Percentiles rank a stretch among this genome's conserved stretches.
These are phyloP conservation scores for Stegastes partitus DNA, from an alignment of 2,113 vertebrate genomes.

Conservation along the genomic window DNA sequence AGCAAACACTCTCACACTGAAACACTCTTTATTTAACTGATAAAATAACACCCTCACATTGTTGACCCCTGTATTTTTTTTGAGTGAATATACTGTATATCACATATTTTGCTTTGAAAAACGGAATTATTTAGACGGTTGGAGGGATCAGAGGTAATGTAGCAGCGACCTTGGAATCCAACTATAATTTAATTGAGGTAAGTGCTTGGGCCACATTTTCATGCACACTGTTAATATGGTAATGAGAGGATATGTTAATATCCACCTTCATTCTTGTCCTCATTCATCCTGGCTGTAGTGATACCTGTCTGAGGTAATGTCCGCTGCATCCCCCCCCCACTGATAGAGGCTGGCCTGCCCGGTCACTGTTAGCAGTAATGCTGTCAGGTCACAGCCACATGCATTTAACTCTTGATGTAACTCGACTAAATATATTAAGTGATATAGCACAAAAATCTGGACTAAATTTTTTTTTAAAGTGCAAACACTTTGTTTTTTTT, in stretches of 20 bases:
- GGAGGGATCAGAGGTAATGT: conserved; percentile 36
- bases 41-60: conserved; percentile 12
- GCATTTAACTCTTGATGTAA: conserved; percentile 1
- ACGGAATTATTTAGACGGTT: conserved; percentile 27
- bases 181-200: conserved; percentile 59
- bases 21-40: background rate
- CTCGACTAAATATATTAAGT: too few relatives aligned
- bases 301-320: conserved; percentile 50
- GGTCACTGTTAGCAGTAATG: conserved; percentile 32
- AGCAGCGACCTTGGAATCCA: conserved; percentile 62
- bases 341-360: conserved; percentile 35
- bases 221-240: conserved; percentile 65
- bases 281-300: conserved; percentile 50
- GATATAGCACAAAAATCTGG: too few relatives aligned
- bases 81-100: background rate
- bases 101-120: conserved; percentile 14
- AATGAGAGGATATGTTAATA: conserved; percentile 69
- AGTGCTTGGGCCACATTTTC: conserved; percentile 51
- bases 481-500: background rate
- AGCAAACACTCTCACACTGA: conserved; percentile 18
- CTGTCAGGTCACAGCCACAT: conserved; percentile 33
- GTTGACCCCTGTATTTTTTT: conserved; percentile 10
- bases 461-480: background rate
- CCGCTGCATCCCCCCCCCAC: conserved; percentile 39
- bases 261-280: conserved; percentile 62